Evolutionary conservation across 2,113 vertebrate species (phyloP), one percentile per base, ranked within the genome.

Genomic region (Aleadryas rufinucha): DNA sequence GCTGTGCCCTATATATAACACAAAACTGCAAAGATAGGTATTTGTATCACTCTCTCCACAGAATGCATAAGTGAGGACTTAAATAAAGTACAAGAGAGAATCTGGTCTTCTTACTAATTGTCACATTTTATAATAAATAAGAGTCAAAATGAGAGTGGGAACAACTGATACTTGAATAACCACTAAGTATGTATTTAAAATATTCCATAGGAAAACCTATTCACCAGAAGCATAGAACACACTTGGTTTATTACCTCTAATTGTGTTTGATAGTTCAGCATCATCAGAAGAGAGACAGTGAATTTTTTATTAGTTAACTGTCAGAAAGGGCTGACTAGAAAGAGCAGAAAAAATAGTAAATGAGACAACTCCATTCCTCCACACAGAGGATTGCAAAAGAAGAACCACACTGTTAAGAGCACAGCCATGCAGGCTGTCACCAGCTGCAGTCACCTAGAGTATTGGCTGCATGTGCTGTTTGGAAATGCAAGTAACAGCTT

Each of bases 361-460:
- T 44, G 21, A 59, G 6, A n/a, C 26, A 47, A 24, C 17, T 35
- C 20, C 14, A 18, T 52, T 81, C 12, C n/a, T 70, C 39, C 41
- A 12, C 8, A 4, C 3, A 45, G 31, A 56, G 6, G 9, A 39
- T 6, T 3, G 10, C 27, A 64, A n/a, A 44, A 63, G 37, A 41
- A 80, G 28, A 87, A 33, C 19, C 39, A 61, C n/a, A 2, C 8
- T 13, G 13, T 33, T 47, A 28, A 72, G 28, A 82, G 33, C 21
- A n/a, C 0, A 1, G 31, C n/a, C 9, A 0, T 3, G 18, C n/a
- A 11, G 13, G 4, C 16, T 57, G 31, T 24, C 74, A 89, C 69
- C 76, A 84, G 1, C n/a, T 13, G 11, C 78, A 91, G 91, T 31
- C 66, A 69, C 75, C 16, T 5, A 33, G 33, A 47, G 47, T 21